Evolutionary conservation across 2,888 invertebrate genomes (phyloP).

Genomic region (Tryphoninae sp.): DNA sequence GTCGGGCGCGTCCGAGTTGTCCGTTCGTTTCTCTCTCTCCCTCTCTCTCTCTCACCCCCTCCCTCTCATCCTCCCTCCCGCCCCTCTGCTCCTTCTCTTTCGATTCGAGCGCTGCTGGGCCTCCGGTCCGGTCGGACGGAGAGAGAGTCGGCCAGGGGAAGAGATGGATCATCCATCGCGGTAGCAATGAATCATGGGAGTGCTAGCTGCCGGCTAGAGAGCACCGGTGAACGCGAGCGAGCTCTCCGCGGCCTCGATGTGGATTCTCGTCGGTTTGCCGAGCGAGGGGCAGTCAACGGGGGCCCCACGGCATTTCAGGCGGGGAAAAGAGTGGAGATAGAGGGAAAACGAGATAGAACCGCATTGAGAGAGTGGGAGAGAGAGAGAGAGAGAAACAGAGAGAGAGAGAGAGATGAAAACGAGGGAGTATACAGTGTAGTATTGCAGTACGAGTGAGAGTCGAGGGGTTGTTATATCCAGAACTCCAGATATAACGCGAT

Average conservation of each 20-base stretch:
- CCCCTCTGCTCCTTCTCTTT: constrained; percentile 20
- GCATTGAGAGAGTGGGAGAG: constrained; percentile 36
- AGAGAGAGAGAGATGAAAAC: constrained; percentile 57
- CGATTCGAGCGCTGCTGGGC: constrained; percentile 56
- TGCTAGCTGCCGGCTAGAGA: constrained; percentile 73
- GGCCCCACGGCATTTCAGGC: constrained; percentile 82
- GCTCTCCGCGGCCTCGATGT: constrained; percentile 62
- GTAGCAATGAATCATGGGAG: constrained; percentile 80
- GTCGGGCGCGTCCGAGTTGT: constrained; percentile 57
- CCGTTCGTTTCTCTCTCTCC: constrained; percentile 40
- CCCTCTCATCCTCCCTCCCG: constrained; percentile 42
- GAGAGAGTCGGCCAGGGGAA: constrained; percentile 72
- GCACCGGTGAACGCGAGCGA: constrained; percentile 63
- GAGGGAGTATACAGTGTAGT: constrained; percentile 55
- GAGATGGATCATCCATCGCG: constrained; percentile 81
- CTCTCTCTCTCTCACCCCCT: constrained; percentile 54
- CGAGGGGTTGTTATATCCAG: constrained; percentile 55
- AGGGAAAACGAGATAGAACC: constrained; percentile 78
- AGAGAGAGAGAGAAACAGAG: constrained; percentile 80
- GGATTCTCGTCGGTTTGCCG: constrained; percentile 82
- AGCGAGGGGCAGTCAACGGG: constrained; percentile 84
- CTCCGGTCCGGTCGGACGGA: constrained; percentile 64
- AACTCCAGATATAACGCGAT: constrained; percentile 8
- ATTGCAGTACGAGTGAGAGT: constrained; percentile 50
- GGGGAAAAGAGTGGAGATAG: constrained; percentile 66